phyloP scores from a whole-genome alignment of 2,113 vertebrate genomes.

The Otolemur garnettii region DNA sequence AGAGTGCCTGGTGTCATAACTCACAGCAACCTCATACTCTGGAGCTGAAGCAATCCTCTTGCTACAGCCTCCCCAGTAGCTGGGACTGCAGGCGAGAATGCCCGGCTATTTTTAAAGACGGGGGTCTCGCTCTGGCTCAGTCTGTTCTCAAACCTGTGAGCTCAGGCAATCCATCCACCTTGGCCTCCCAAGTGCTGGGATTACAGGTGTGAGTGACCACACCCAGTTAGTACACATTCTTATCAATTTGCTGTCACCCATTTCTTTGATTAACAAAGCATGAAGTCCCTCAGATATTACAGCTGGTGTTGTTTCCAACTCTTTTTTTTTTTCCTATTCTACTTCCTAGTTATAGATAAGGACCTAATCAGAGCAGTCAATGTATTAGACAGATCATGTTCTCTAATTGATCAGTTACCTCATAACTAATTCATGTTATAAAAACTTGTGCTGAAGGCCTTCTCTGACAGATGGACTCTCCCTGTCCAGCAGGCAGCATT shows the following conservation, averaged over 20 bases:
- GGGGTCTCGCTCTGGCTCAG: too few relatives aligned
- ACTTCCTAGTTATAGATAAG: not conserved
- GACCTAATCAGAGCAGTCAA: not conserved
- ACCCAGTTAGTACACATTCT: not conserved
- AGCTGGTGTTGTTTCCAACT: not conserved
- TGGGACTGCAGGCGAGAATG: too few relatives aligned
- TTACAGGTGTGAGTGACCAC: too few relatives aligned
- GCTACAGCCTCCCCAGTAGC: too few relatives aligned
- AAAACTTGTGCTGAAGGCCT: not conserved
- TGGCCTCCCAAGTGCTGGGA: too few relatives aligned
- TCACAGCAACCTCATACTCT: too few relatives aligned
- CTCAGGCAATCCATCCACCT: too few relatives aligned
- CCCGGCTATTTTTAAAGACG: too few relatives aligned
- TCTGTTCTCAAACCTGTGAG: too few relatives aligned
- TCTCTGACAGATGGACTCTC: not conserved
- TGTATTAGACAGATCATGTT: not conserved
- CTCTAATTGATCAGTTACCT: not conserved
- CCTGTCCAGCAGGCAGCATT: not conserved
- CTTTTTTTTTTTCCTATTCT: not conserved
- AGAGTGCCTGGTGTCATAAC: too few relatives aligned
- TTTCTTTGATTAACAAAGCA: constrained; percentile 17
- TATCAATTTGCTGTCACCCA: not conserved
- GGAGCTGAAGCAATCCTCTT: too few relatives aligned
- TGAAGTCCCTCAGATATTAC: not conserved
- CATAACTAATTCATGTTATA: not conserved